Evolutionary conservation across 2,888 invertebrate species (phyloP), one percentile per base, ranked within the genome.

Genomic region (Chrysina gloriosa): DNA sequence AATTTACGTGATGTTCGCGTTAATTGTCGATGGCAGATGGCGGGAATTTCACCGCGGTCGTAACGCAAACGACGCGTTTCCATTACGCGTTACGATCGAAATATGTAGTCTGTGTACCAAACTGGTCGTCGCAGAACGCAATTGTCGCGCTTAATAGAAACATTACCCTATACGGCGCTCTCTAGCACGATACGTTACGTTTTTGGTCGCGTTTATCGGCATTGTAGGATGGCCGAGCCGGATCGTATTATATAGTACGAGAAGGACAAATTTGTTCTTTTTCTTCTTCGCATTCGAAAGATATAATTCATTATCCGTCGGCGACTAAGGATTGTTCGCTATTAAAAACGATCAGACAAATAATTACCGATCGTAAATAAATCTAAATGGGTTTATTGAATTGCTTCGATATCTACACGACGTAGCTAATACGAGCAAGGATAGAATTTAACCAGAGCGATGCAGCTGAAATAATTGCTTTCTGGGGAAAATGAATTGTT

Each of bases 1-100:
- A 71, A 74, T 75, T 75, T 74, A 75, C 74, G 75, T 74, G 75
- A 73, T 72, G 70, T 70, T 68, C 71, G 70, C 69, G 68, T 73
- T 73, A 74, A 75, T 75, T 68, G 68, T 71, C 65, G 67, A 71
- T 71, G 36, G 39, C 39, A 14, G 52, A 64, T 63, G 25, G 58
- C 25, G 9, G 48, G 48, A 48, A 48, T 48, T 48, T 23, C 48
- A 4, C 36, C 9, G 36, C n/a, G 36, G 4, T 36, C 36, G 36
- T 11, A 36, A 11, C 34, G 34, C 34, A 34, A n/a, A 7, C 36
- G 9, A 14, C 9, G n/a, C n/a, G n/a, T n/a, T n/a, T n/a, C n/a
- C n/a, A n/a, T n/a, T n/a, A n/a, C n/a, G n/a, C n/a, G n/a, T n/a
- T n/a, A n/a, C n/a, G n/a, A n/a, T n/a, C n/a, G n/a, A n/a, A n/a